Evolutionary conservation across 2,113 vertebrate species (phyloP).

Genomic region (Phylloscopus trochilus): DNA sequence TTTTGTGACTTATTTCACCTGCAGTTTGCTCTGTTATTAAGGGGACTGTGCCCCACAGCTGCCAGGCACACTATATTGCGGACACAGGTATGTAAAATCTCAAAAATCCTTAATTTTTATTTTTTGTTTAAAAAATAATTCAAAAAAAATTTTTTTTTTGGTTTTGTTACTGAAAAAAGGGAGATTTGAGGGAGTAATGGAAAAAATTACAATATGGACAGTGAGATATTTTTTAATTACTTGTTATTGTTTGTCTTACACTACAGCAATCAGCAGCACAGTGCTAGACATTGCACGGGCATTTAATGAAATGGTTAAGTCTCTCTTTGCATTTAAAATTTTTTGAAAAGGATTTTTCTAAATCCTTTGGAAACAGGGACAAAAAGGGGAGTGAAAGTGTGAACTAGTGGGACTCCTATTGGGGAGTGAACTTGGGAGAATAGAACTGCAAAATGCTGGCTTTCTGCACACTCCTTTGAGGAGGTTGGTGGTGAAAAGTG

Average conservation of each 20-base stretch:
- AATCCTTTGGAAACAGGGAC: neutral
- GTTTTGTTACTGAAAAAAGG: neutral
- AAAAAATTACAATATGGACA: neutral
- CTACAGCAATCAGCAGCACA: neutral
- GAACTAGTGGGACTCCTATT: neutral
- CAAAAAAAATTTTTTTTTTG: too few species aligned
- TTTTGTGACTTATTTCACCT: neutral
- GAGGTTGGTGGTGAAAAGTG: neutral
- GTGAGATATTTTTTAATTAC: neutral
- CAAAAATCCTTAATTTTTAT: neutral
- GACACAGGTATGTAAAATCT: neutral
- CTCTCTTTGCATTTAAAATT: neutral
- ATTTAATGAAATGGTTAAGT: neutral
- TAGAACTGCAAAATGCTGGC: neutral
- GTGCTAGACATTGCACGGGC: rapidly evolving
- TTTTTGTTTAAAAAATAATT: neutral
- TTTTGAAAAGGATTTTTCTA: neutral
- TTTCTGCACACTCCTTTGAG: neutral
- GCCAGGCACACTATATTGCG: neutral
- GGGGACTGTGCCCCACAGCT: neutral
- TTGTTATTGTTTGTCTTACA: neutral
- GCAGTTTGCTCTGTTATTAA: neutral
- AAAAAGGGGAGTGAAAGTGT: neutral
- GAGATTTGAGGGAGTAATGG: neutral
- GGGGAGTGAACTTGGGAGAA: neutral